Evolutionary conservation across 1,140 invertebrate genomes (phyloP), one percentile per base, ranked within the genome.

Genomic region (Hypsibius dujardini): DNA sequence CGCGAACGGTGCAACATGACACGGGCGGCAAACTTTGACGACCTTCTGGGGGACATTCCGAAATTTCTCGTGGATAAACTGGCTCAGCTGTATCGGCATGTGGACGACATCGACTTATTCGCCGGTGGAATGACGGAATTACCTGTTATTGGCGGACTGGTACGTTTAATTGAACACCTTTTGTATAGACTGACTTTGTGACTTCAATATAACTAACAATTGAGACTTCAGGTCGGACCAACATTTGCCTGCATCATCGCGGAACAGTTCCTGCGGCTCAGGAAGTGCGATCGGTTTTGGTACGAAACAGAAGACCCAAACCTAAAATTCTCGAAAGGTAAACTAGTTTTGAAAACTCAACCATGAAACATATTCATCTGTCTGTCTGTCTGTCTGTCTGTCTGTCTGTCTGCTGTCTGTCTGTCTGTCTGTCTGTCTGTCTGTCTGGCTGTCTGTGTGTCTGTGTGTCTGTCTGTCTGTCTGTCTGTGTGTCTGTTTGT

Each of bases 1-100:
- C 83, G 90, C 70, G 88, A 88, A 1, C 81, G 90, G 1, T 92
- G 90, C 75, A 90, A 90, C 76, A 76, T 92, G 72, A 89, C 89
- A 77, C 82, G 86, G 47, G 89, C 89, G 0, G 82, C 82, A 1
- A 86, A 83, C 14, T 92, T 91, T 76, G 86, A 88, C 72, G 90
- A 92, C 77, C 79, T 92, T 28, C 84, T 84, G 0, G 83, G 88
- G 47, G 89, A 92, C 80, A 90, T 92, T 77, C 72, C 74, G 1
- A 77, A 77, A 42, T 67, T 67, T 67, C 42, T 67, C 3, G 62
- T 67, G 12, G 62, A 67, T 42, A 12, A 42, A 40, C 40, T 67
- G 3, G 62, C 62, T 15, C 62, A 67, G 40, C 12, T 67, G 12
- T 67, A 67, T 40, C 12, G 62, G 3, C 62, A 67, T 67, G 75